Evolutionary conservation across 2,888 invertebrate species (phyloP).

Genomic region (Leucania comma): DNA sequence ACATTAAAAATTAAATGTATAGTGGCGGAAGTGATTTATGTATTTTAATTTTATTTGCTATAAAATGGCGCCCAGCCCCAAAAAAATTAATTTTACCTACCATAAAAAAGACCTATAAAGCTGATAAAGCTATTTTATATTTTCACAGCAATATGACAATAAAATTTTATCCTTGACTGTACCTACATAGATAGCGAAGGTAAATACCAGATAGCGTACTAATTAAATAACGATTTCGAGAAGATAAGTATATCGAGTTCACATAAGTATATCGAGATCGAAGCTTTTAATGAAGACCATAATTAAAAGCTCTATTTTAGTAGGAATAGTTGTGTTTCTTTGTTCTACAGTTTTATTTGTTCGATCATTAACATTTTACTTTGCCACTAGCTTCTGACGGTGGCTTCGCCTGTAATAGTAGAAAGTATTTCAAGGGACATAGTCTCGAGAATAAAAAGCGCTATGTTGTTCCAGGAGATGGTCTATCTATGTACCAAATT

Average conservation of each 20-base stretch:
- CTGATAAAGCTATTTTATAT: not conserved
- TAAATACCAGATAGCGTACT: conserved; percentile 42
- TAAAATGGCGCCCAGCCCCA: too few species aligned
- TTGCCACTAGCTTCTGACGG: not conserved
- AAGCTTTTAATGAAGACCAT: conserved; percentile 26
- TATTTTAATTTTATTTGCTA: too few species aligned
- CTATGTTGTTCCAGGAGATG: too few species aligned
- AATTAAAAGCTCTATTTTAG: conserved; percentile 3
- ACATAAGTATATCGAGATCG: conserved; percentile 22
- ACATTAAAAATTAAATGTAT: too few species aligned
- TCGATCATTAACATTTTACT: conserved; percentile 9
- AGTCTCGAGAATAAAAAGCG: too few species aligned
- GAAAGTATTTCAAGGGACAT: too few species aligned
- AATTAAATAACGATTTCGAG: conserved; percentile 54
- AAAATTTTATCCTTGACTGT: conserved; percentile 9
- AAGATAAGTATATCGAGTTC: conserved; percentile 24
- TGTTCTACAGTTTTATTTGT: conserved; percentile 14
- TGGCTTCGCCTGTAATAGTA: not conserved
- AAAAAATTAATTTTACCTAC: too few species aligned
- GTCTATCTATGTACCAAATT: too few species aligned
- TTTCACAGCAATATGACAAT: not conserved
- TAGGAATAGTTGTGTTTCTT: not conserved
- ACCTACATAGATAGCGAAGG: conserved; percentile 20
- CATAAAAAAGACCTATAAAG: too few species aligned
- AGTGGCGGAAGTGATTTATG: too few species aligned